Evolutionary conservation across 2,888 invertebrate species (phyloP).

Genomic region (Osedax frankpressi): DNA sequence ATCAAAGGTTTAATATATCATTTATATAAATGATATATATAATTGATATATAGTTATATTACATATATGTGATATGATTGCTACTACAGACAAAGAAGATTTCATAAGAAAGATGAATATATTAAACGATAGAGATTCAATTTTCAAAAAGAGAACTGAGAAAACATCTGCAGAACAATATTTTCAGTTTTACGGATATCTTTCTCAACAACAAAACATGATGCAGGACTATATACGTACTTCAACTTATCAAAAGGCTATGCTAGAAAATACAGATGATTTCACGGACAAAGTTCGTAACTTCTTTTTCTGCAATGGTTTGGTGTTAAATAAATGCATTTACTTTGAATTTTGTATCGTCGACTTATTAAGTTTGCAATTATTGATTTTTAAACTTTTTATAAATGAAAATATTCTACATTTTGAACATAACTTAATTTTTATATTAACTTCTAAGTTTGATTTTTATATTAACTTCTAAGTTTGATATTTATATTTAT

Average conservation of each 20-base stretch:
- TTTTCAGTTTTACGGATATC: slow-evolving; percentile 94
- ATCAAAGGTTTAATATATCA: neutral
- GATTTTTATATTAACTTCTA: no score
- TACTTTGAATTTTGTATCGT: no score
- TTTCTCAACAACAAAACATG: slow-evolving; percentile 99
- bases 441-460: no score
- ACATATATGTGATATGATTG: no score
- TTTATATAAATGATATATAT: no score
- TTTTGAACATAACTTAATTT: no score
- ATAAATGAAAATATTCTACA: no score
- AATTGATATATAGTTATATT: no score
- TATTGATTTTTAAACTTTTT: no score
- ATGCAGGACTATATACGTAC: slow-evolving; percentile 98
- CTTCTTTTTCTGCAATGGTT: neutral
- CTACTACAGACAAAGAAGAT: slow-evolving; percentile 60
- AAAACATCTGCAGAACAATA: slow-evolving; percentile 96
- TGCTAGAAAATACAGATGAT: slow-evolving; percentile 78
- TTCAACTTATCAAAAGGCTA: slow-evolving; percentile 92
- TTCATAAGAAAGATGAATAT: slow-evolving; percentile 64
- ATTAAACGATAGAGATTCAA: slow-evolving; percentile 55
- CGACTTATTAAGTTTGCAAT: no score
- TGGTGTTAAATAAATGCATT: no score
- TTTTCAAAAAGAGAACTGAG: slow-evolving; percentile 87
- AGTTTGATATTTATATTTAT: no score
- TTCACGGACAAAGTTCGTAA: slow-evolving; percentile 56